phyloP scores from a whole-genome alignment of 2,797 vertebrate species.

The Darevskia nairensis region DNA sequence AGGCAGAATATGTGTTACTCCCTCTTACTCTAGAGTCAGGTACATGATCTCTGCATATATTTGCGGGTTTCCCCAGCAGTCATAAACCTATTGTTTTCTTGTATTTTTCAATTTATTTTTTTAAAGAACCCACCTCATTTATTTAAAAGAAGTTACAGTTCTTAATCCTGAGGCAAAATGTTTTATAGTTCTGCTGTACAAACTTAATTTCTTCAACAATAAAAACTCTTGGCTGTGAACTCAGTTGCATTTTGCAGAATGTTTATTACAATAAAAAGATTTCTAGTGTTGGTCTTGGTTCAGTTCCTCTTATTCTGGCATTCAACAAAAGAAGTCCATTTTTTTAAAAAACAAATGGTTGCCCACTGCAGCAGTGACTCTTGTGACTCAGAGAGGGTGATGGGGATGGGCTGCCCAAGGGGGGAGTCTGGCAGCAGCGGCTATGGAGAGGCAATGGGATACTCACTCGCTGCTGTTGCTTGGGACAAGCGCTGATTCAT shows the following conservation, averaged over 20 bases:
- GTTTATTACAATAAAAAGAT: not conserved
- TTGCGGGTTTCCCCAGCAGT: not conserved
- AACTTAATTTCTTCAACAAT: not conserved
- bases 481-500: no score
- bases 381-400: no score
- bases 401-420: no score
- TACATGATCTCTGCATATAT: not conserved
- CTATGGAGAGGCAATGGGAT: no score
- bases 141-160: not conserved
- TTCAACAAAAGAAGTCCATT: not conserved
- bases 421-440: no score
- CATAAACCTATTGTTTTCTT: constrained; percentile 15
- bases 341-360: not conserved
- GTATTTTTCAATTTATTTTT: not conserved
- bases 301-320: not conserved
- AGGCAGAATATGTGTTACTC: not conserved
- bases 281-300: not conserved
- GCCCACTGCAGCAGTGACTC: no score
- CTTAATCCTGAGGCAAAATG: not conserved
- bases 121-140: no score
- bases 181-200: not conserved
- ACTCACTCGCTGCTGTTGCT: no score
- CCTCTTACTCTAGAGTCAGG: constrained; percentile 22
- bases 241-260: not conserved
- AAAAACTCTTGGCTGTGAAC: not conserved